phyloP scores from a whole-genome alignment of 2,797 vertebrate species.

The Anolis apletophallus region DNA sequence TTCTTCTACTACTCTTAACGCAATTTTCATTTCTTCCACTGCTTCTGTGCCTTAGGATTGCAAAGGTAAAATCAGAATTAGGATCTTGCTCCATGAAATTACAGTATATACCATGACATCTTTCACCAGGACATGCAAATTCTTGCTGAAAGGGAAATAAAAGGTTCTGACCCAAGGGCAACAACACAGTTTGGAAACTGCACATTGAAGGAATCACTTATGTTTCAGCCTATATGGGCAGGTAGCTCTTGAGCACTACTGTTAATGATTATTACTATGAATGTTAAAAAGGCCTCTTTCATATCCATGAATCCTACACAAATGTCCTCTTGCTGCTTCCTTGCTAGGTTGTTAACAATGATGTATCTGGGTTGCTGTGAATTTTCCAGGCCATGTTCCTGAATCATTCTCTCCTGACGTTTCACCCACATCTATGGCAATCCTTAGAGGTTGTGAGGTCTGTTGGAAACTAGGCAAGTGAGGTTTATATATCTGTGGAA shows the following conservation, averaged over 20 bases:
- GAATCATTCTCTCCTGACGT: too few species aligned
- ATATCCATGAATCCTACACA: too few species aligned
- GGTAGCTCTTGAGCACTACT: neutral
- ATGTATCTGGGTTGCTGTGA: too few species aligned
- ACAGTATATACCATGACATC: neutral
- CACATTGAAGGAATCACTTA: neutral
- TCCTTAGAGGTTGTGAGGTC: too few species aligned
- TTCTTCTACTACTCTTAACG: neutral
- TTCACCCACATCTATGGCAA: too few species aligned
- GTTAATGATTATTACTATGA: too few species aligned
- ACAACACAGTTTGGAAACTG: neutral
- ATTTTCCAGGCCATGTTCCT: too few species aligned
- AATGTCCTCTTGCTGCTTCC: neutral
- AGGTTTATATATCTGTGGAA: too few species aligned
- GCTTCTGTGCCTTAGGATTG: neutral
- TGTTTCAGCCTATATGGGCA: neutral
- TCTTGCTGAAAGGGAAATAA: neutral
- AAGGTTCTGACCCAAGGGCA: neutral
- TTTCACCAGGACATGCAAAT: neutral
- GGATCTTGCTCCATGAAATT: neutral
- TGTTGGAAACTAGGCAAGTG: too few species aligned
- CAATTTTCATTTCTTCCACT: too few species aligned
- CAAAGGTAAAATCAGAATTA: neutral
- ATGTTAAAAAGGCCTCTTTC: too few species aligned
- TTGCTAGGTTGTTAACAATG: too few species aligned